Evolutionary conservation across 2,113 vertebrate genomes (phyloP).

Genomic region (Catharus fuscescens): DNA sequence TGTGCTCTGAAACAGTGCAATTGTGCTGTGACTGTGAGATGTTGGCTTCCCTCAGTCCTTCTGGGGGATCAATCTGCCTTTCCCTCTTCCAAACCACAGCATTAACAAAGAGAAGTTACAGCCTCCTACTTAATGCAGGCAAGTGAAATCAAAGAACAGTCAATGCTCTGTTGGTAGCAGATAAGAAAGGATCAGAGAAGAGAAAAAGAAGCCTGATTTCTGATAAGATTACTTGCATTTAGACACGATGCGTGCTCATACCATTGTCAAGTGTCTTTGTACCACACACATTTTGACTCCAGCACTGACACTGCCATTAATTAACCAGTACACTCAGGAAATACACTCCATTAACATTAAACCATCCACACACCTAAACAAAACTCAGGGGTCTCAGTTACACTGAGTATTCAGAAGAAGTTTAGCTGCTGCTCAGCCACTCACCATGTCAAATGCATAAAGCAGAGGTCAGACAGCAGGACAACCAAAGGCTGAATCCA

Average conservation of each 20-base stretch:
- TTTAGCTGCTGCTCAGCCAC: background rate
- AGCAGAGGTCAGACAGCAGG: background rate
- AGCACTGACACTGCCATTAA: background rate
- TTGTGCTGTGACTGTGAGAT: background rate
- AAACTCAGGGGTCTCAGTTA: background rate
- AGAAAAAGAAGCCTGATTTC: background rate
- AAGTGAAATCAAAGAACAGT: conserved; percentile 3
- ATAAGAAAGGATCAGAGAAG: background rate
- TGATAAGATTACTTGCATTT: background rate
- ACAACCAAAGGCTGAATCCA: background rate
- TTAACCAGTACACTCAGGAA: background rate
- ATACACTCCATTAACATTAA: background rate
- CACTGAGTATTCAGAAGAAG: background rate
- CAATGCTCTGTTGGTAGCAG: background rate
- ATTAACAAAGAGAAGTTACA: background rate
- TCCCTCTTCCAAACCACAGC: background rate
- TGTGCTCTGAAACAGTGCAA: background rate
- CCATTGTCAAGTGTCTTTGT: background rate
- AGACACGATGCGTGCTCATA: background rate
- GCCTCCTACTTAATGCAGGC: background rate
- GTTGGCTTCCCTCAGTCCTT: background rate
- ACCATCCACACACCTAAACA: background rate
- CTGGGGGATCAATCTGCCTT: background rate
- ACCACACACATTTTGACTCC: background rate
- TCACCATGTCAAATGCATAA: background rate